phyloP scores from a whole-genome alignment of 1,140 invertebrate species.

The Druon quercuslanigerum region DNA sequence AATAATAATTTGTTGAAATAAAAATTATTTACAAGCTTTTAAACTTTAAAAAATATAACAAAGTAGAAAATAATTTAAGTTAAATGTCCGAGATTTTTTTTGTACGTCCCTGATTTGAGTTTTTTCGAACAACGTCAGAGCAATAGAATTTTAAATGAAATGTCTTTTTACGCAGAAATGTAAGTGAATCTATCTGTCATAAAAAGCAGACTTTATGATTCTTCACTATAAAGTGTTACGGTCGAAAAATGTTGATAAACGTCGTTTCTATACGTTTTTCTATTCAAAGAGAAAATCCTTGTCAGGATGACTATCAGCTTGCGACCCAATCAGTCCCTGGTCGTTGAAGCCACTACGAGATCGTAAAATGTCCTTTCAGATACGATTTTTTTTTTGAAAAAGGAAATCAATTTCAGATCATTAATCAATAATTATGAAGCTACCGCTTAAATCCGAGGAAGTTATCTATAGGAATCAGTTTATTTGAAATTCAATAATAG shows the following conservation, averaged over 20 bases:
- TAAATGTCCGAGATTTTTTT: neutral
- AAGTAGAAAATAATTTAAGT: no score
- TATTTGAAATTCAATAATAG: no score
- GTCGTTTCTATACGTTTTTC: no score
- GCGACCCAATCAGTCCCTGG: neutral
- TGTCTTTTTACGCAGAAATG: neutral
- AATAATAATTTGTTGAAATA: no score
- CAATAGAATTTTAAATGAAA: slow-evolving; percentile 23
- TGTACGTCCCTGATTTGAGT: neutral
- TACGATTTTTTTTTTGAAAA: neutral
- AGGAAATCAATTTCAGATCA: neutral
- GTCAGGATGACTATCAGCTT: neutral
- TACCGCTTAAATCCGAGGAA: no score
- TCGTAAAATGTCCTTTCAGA: neutral
- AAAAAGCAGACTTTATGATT: slow-evolving; percentile 3
- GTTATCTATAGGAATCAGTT: no score
- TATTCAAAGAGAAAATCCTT: neutral
- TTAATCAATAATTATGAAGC: neutral
- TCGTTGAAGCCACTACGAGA: neutral
- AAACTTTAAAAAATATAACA: no score
- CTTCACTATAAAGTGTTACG: neutral
- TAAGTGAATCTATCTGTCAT: slow-evolving; percentile 1
- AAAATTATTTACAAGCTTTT: no score
- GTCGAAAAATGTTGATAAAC: neutral
- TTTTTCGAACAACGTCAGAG: neutral